Conservation (phyloP, 92 coral and sea anemone species). For the Epizoanthus scotinus region DNA sequence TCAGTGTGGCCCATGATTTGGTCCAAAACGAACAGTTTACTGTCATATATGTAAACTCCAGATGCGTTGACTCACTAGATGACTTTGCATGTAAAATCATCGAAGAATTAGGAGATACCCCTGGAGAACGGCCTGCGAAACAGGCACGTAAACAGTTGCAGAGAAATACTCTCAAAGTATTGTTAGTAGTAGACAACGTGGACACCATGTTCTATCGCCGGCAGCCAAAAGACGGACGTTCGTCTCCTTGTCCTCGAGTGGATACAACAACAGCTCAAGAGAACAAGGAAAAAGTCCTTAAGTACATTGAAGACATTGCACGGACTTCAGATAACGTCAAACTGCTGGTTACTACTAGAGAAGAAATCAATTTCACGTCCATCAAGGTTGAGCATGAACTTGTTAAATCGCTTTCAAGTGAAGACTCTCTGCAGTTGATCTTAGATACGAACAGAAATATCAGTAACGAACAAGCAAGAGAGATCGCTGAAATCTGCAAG, state of each 20-base stretch:
- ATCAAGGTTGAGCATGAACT: too few species aligned
- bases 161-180: not conserved
- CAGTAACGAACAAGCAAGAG: too few species aligned
- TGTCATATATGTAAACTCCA: slow-evolving; percentile 44
- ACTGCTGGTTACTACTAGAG: too few species aligned
- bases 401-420: too few species aligned
- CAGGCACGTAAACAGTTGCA: slow-evolving; percentile 24
- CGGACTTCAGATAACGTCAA: too few species aligned
- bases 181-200: slow-evolving; percentile 47
- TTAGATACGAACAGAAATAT: too few species aligned
- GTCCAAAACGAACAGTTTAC: slow-evolving; percentile 13
- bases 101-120: slow-evolving; percentile 16
- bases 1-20: slow-evolving; percentile 27
- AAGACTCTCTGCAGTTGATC: too few species aligned
- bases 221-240: not conserved
- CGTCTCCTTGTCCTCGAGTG: too few species aligned
- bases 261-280: too few species aligned
- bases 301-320: too few species aligned
- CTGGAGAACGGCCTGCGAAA: not conserved
- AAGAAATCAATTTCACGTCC: too few species aligned
- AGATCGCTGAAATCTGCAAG: not conserved
- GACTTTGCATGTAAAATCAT: slow-evolving; percentile 47
- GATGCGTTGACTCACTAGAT: slow-evolving; percentile 15
- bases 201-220: slow-evolving; percentile 38
- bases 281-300: too few species aligned